A percentile compares a stretch with the other conserved stretches of the same genome.
Evolutionary conservation across 2,888 invertebrate species (phyloP).

Genomic region (Epinotia ramella): DNA sequence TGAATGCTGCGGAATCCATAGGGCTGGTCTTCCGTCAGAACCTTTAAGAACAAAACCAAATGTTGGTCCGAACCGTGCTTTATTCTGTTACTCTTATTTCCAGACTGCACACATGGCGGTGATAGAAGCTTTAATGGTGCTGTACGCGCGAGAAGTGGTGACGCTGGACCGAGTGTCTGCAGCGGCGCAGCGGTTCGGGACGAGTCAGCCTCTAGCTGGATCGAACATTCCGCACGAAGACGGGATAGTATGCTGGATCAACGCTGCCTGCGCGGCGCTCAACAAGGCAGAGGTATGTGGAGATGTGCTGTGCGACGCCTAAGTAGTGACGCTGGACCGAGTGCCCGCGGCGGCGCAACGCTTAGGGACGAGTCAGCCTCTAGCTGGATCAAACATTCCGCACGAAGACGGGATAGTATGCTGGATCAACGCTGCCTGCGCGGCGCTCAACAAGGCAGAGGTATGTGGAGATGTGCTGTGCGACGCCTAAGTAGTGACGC

Average conservation of each 20-base stretch:
- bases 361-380: slow-evolving; percentile 83
- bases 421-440: slow-evolving; percentile 96
- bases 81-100: slow-evolving; percentile 52
- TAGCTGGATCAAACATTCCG: slow-evolving; percentile 82
- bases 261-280: slow-evolving; percentile 93
- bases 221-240: slow-evolving; percentile 89
- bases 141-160: slow-evolving; percentile 97
- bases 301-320: slow-evolving; percentile 91
- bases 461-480: slow-evolving; percentile 51
- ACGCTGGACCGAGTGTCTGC: slow-evolving; percentile 94
- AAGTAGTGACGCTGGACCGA: slow-evolving; percentile 95
- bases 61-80: not conserved
- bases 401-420: slow-evolving; percentile 93
- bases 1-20: not conserved
- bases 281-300: slow-evolving; percentile 78
- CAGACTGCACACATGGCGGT: slow-evolving; percentile 98
- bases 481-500: too few species aligned
- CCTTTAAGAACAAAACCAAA: not conserved
- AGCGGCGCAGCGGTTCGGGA: slow-evolving; percentile 92
- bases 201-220: slow-evolving; percentile 74
- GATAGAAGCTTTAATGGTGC: slow-evolving; percentile 97
- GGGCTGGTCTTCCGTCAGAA: too few species aligned
- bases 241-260: slow-evolving; percentile 95
- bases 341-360: slow-evolving; percentile 94
- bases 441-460: slow-evolving; percentile 87